phyloP scores from a whole-genome alignment of 2,113 vertebrate genomes.

The Cairina moschata region DNA sequence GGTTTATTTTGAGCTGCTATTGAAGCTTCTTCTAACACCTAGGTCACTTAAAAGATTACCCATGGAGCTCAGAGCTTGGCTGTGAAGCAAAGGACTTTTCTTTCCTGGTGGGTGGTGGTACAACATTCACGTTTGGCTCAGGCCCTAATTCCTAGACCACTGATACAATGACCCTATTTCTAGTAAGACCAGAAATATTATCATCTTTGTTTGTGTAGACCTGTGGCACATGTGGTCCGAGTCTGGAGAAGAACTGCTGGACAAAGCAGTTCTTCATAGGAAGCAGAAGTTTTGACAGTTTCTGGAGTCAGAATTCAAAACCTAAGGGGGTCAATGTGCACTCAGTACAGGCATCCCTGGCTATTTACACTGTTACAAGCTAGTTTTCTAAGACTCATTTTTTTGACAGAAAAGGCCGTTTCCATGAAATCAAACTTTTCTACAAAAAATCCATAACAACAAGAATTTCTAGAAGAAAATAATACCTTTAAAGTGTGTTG shows the following conservation, averaged over 20 bases:
- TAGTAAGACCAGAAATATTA: background rate
- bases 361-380: background rate
- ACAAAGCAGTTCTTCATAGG: background rate
- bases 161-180: rapidly evolving
- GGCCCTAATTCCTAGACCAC: background rate
- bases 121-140: rapidly evolving
- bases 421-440: background rate
- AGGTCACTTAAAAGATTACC: background rate
- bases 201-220: background rate
- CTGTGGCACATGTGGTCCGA: background rate
- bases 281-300: background rate
- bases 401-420: background rate
- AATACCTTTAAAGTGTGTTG: background rate
- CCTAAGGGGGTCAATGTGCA: background rate
- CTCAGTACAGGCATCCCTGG: background rate
- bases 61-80: background rate
- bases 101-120: background rate
- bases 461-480: background rate
- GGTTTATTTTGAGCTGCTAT: background rate
- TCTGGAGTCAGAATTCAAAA: background rate
- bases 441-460: background rate
- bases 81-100: background rate
- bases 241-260: background rate
- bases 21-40: background rate
- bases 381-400: background rate